Percentiles rank a stretch among this genome's conserved stretches.
Evolutionary conservation across 2,113 vertebrate genomes (phyloP).

Genomic region (Xiphophorus hellerii): DNA sequence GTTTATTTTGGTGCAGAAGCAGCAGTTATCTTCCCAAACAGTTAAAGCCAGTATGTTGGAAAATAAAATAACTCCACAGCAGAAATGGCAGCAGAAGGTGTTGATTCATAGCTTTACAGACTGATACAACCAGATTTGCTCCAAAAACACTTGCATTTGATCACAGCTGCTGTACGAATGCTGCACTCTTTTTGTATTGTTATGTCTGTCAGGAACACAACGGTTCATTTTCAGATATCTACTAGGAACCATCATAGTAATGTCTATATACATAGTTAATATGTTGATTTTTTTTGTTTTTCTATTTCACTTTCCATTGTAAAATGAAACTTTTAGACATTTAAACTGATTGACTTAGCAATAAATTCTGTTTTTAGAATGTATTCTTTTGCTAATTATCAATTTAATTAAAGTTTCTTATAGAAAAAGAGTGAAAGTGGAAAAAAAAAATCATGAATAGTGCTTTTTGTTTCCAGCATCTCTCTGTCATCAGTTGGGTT

Average conservation of each 20-base stretch:
- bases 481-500: not conserved
- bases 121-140: not conserved
- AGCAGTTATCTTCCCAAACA: not conserved
- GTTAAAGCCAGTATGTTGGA: not conserved
- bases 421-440: too few relatives aligned
- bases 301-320: not conserved
- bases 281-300: too few relatives aligned
- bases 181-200: not conserved
- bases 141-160: not conserved
- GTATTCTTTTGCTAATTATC: too few relatives aligned
- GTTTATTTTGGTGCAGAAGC: not conserved
- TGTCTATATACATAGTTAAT: too few relatives aligned
- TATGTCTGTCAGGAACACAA: not conserved
- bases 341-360: not conserved
- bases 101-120: not conserved
- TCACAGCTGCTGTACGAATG: not conserved
- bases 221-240: not conserved
- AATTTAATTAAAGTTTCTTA: not conserved
- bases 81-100: not conserved
- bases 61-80: not conserved
- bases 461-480: not conserved
- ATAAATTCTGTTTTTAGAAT: not conserved
- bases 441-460: not conserved
- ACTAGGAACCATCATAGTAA: not conserved
- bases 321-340: not conserved